phyloP scores from a whole-genome alignment of 2,888 invertebrate species.

The Acrocyrtus sp. region DNA sequence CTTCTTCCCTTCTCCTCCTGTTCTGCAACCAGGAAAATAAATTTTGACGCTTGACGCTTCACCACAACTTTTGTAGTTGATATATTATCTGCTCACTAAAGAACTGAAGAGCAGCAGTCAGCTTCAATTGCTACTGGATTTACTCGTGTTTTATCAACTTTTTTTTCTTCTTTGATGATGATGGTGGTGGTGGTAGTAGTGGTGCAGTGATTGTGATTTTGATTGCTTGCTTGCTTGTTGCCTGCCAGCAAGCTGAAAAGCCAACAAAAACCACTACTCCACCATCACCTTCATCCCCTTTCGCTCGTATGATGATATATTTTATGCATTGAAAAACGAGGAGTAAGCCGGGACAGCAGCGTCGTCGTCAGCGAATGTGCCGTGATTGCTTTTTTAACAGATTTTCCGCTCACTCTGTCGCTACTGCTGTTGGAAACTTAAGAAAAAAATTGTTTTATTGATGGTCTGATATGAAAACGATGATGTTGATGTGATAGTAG shows the following conservation, averaged over 20 bases:
- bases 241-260: constrained; percentile 39
- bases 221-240: constrained; percentile 51
- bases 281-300: constrained; percentile 21
- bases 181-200: too few species aligned
- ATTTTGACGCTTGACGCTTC: too few species aligned
- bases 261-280: constrained; percentile 40
- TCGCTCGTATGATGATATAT: too few species aligned
- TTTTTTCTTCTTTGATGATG: constrained; percentile 21
- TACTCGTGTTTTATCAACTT: constrained; percentile 52
- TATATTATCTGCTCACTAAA: too few species aligned
- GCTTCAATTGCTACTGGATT: constrained; percentile 53
- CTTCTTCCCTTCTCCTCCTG: too few species aligned
- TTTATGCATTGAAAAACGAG: too few species aligned
- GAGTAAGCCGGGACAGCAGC: constrained; percentile 26
- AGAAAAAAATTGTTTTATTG: not conserved
- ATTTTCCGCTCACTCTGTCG: constrained; percentile 12
- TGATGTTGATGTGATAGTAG: not conserved
- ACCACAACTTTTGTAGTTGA: too few species aligned
- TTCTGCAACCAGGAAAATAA: too few species aligned
- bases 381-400: constrained; percentile 40
- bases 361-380: constrained; percentile 38
- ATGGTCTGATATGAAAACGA: not conserved
- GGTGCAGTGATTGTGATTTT: constrained; percentile 53
- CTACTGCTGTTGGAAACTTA: constrained; percentile 13
- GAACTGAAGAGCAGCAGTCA: constrained; percentile 32